Evolutionary conservation across 2,113 vertebrate genomes (phyloP), one percentile per base, ranked within the genome.

Genomic region (Antechinus stuartii): DNA sequence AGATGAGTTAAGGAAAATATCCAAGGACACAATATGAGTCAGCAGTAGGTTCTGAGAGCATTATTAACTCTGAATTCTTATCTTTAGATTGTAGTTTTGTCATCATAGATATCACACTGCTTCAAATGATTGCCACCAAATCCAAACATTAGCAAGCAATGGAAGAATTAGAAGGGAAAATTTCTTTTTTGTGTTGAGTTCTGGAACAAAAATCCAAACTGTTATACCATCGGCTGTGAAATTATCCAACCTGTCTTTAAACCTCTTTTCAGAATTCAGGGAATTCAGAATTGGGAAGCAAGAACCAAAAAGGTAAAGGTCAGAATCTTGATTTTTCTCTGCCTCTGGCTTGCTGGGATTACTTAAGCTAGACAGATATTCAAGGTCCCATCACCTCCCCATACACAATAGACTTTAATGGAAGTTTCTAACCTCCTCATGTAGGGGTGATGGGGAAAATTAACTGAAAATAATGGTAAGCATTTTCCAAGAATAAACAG

Each of bases 151-250:
- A 52, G 84, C 47, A 47, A 97, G 94, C 94, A 91, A 50, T 94
- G 95, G 42, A 7, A 92, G 27, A 8, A 25, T 47, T 91, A 95
- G 97, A 94, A 61, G 42, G 68, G 55, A 91, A 55, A 89, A 46
- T 30, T 8, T 7, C 92, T 50, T 90, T 93, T 96, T 96, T 94
- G 96, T 89, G 50, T 97, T 50, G 1, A 2, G 55, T 96, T 95
- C 96, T 56, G 84, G 92, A 93, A 93, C 49, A 25, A 30, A 94
- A 92, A 16, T 84, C 54, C 89, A 91, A 94, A 90, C 1, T 14
- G 54, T 30, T 91, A 42, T 95, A 90, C 23, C 49, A 56, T 89
- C 91, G 76, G 12, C 94, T 93, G 54, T 54, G 92, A 96, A 92
- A 94, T 90, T 53, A 89, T 16, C 96, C 0, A 53, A 57, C 25